Conservation (phyloP, 2,797 vertebrate genomes). For the Urocyon cinereoargenteus region DNA sequence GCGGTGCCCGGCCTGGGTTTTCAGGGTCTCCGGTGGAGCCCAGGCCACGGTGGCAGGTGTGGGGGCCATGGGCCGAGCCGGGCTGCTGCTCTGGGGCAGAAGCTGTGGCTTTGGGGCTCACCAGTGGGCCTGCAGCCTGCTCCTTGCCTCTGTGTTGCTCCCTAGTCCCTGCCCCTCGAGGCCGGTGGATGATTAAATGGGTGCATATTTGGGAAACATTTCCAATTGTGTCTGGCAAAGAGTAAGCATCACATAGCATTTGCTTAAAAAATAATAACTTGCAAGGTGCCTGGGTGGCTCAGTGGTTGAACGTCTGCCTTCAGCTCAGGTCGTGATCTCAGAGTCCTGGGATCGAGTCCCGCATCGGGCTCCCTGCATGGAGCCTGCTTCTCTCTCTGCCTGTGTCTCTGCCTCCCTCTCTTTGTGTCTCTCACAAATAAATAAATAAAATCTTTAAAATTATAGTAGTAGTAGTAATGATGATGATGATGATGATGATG, state of each 20-base stretch:
- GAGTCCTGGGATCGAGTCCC: no score
- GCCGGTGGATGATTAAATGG: neutral
- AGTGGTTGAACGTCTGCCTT: no score
- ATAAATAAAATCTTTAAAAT: no score
- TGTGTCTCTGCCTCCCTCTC: no score
- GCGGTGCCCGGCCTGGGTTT: no score
- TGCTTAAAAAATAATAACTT: neutral
- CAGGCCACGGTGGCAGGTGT: fast-evolving
- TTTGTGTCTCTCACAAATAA: no score
- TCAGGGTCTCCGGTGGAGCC: neutral
- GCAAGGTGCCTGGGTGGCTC: no score
- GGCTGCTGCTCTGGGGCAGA: neutral
- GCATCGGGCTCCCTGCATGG: no score
- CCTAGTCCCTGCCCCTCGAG: neutral
- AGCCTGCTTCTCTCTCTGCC: no score
- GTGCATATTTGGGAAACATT: neutral
- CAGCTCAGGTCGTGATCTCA: no score
- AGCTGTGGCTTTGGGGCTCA: neutral
- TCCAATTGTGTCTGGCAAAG: neutral
- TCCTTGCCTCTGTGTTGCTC: neutral
- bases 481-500: no score
- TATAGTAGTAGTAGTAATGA: no score
- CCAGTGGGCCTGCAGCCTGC: fast-evolving
- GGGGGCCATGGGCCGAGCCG: fast-evolving
- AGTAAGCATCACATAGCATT: fast-evolving